Evolutionary conservation across 2,888 invertebrate species (phyloP), one percentile per base, ranked within the genome.

Genomic region (Rhopalosiphum nymphaeae): DNA sequence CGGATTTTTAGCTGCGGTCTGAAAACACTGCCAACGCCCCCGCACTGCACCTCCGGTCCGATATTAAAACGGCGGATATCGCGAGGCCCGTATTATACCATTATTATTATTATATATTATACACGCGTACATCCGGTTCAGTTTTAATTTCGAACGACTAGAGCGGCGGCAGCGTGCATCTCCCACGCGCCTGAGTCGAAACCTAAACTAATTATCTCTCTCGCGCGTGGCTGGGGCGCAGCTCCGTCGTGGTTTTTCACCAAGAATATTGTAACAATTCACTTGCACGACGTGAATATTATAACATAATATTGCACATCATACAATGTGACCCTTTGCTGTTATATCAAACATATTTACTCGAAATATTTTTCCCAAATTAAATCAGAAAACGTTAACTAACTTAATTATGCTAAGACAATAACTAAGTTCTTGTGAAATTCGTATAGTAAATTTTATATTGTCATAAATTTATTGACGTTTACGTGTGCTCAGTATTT

Each of bases 1-100:
- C 93, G 44, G 89, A 89, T 93, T 93, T 93, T 93, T 93, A 93
- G 93, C 89, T 36, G 89, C 84, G 93, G 89, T 84, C 56, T 89
- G 44, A 36, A 89, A 88, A 92, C 93, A 29, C 78, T 53, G 13
- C 36, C 46, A 36, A n/a, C 56, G 13, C 4, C 11, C 7, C 84
- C 36, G 49, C 84, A 21, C 21, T 53, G 42, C 91, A 53, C 84
- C 61, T 49, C 87, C 92, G 67, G 53, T 93, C 67, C 92, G 53
- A 93, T 89, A 78, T 89, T 93, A 93, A 92, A 89, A 89, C 88
- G 67, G 53, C 92, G 49, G 42, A 89, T 88, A 88, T 56, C 78
- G 78, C 57, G 26, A 49, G 85, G 29, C 21, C 26, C 89, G 84
- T 57, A 91, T 44, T 53, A 78, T 53, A 49, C 29, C 25, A 49